phyloP scores from a whole-genome alignment of 2,113 vertebrate genomes.

The Protobothrops mucrosquamatus region DNA sequence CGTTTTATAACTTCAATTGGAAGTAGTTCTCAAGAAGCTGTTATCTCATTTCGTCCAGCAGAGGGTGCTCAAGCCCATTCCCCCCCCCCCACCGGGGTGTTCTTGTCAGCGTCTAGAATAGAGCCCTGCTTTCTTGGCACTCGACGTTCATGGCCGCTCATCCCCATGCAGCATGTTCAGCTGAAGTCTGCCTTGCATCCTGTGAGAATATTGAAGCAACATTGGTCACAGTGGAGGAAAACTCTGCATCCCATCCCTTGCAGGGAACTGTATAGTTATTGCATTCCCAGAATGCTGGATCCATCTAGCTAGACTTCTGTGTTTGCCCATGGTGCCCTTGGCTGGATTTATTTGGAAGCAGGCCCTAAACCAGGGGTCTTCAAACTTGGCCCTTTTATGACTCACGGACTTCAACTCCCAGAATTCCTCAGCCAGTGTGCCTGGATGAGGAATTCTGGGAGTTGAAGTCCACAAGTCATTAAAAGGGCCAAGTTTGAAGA shows the following conservation, averaged over 20 bases:
- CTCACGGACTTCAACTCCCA: too few relatives aligned
- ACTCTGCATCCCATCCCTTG: background rate
- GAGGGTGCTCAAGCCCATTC: background rate
- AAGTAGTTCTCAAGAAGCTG: background rate
- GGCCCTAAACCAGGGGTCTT: background rate
- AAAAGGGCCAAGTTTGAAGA: too few relatives aligned
- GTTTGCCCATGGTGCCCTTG: background rate
- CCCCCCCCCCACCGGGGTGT: background rate
- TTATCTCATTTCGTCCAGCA: background rate
- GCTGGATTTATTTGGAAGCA: background rate
- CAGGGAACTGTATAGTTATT: background rate
- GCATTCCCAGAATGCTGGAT: background rate
- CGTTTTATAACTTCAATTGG: constrained; percentile 3
- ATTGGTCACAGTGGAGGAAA: background rate
- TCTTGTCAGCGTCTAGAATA: background rate
- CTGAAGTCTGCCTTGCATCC: constrained; percentile 29
- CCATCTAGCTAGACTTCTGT: background rate
- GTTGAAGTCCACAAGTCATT: too few relatives aligned
- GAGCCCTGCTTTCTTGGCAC: background rate
- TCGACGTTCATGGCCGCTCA: background rate
- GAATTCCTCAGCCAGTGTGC: too few relatives aligned
- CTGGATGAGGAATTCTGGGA: too few relatives aligned
- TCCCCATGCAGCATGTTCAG: constrained; percentile 3
- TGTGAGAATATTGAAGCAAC: background rate
- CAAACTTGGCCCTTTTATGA: too few relatives aligned